A percentile compares a stretch with the other conserved stretches of the same genome.
Evolutionary conservation across 2,797 vertebrate species (phyloP).

Genomic region (Otolemur crassicaudatus): DNA sequence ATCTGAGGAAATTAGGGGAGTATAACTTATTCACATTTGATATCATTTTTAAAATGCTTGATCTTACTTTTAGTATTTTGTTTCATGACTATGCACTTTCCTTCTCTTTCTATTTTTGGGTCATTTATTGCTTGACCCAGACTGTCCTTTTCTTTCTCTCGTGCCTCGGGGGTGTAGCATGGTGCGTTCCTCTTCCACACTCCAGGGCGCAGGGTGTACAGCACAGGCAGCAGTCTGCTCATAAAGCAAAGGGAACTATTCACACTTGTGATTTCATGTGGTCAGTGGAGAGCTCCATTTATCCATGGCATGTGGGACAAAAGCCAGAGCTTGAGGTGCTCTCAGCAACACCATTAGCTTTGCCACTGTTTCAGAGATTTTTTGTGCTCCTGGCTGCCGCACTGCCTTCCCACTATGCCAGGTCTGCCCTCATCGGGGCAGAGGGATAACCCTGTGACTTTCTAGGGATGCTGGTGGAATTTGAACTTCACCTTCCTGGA

Average conservation of each 20-base stretch:
- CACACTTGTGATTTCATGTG: background rate
- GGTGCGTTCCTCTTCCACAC: background rate
- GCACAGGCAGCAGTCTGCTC: background rate
- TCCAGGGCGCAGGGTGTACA: background rate
- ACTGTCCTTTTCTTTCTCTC: background rate
- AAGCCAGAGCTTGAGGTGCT: background rate
- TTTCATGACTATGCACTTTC: background rate
- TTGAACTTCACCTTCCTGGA: background rate
- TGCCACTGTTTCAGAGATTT: background rate
- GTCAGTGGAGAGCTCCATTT: background rate
- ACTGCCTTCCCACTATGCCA: fast-evolving
- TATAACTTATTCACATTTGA: background rate
- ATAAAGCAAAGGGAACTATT: background rate
- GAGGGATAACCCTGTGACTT: background rate
- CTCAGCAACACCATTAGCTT: background rate
- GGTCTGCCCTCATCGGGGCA: fast-evolving
- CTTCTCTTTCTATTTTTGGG: background rate
- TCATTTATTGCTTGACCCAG: background rate
- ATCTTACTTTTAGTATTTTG: background rate
- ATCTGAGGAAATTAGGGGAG: background rate
- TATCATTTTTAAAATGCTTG: background rate
- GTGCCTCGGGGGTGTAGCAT: no score
- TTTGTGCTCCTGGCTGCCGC: background rate
- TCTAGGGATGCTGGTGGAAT: background rate
- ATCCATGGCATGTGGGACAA: no score